These are phyloP conservation scores for Polypedilum pembai DNA, from an alignment of 1,140 invertebrate genomes.

Conservation along the genomic window DNA sequence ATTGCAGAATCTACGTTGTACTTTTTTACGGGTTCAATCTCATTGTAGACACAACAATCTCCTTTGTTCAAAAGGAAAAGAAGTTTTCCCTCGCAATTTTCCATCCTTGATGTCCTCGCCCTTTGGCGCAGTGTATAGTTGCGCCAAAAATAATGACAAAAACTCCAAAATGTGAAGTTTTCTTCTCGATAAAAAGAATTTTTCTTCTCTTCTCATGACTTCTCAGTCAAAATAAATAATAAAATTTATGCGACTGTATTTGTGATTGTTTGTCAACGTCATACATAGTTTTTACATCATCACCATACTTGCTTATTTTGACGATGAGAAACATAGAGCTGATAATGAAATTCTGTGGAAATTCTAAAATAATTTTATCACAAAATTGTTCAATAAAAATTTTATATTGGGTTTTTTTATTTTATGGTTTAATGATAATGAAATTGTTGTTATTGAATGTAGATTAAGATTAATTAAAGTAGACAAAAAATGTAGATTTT, in stretches of 20 bases:
- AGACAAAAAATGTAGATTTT: no score
- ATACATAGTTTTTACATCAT: conserved; percentile 18
- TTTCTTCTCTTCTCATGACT: background rate
- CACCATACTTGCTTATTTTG: background rate
- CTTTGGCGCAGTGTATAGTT: background rate
- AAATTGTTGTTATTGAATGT: no score
- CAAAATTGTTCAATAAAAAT: no score
- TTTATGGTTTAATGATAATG: no score
- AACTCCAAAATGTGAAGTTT: background rate
- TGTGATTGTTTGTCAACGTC: conserved; percentile 15
- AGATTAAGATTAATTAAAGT: no score
- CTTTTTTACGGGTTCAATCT: background rate
- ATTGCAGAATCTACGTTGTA: background rate
- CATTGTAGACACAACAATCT: background rate
- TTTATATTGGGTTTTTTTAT: no score
- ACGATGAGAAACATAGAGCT: background rate
- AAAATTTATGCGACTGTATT: conserved; percentile 23
- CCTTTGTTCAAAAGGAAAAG: no score
- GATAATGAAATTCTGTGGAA: background rate
- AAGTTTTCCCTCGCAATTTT: no score
- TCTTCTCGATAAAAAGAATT: background rate
- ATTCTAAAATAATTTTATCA: background rate
- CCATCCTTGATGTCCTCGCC: no score
- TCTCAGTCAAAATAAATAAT: conserved; percentile 27
- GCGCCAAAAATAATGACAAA: background rate